Percentiles rank a stretch among this genome's conserved stretches.
Evolutionary conservation across 2,113 vertebrate genomes (phyloP).

Genomic region (Phocoena sinus): DNA sequence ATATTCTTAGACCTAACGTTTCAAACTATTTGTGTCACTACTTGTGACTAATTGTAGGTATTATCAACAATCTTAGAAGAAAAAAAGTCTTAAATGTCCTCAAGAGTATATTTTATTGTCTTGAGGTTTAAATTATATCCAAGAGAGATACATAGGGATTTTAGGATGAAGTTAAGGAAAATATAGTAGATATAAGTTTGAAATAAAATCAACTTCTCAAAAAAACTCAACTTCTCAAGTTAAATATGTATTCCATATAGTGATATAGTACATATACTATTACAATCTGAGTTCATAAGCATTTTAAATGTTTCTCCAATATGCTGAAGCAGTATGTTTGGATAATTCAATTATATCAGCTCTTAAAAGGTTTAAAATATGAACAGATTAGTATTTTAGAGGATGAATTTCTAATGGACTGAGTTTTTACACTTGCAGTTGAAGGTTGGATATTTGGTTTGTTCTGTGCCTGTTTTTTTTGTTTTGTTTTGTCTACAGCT

Average conservation of each 20-base stretch:
- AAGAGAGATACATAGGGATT: background rate
- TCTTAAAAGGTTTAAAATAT: background rate
- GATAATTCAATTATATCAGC: background rate
- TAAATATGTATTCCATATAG: background rate
- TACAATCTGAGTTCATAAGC: background rate
- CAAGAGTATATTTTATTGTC: background rate
- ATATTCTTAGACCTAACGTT: background rate
- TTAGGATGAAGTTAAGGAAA: background rate
- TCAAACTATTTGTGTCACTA: background rate
- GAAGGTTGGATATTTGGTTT: background rate
- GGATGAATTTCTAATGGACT: background rate
- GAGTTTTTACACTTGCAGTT: background rate
- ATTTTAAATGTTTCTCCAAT: background rate
- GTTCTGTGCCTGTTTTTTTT: background rate
- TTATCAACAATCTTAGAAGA: background rate
- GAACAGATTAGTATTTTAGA: conserved; percentile 11
- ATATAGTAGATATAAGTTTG: background rate
- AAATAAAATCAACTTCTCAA: background rate
- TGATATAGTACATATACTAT: background rate
- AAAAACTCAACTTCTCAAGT: background rate
- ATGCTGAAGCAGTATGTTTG: background rate
- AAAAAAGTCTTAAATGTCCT: background rate
- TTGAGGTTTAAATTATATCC: background rate
- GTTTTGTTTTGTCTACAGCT: background rate
- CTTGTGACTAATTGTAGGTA: background rate